Evolutionary conservation across 1,140 invertebrate genomes (phyloP).

Genomic region (Liolophura sinensis): DNA sequence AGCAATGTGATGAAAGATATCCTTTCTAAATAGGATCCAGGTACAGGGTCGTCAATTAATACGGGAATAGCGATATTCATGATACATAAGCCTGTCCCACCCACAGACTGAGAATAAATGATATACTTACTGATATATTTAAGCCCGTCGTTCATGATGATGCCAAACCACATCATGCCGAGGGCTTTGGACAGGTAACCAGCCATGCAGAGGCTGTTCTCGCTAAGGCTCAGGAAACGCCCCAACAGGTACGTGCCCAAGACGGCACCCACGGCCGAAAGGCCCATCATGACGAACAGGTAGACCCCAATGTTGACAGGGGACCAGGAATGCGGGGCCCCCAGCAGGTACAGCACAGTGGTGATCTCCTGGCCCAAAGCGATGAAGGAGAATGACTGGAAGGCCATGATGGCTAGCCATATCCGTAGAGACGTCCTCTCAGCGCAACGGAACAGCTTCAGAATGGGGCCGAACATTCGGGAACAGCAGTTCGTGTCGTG

Average conservation of each 20-base stretch:
- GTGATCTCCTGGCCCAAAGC: constrained; percentile 51
- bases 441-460: constrained; percentile 43
- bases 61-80: too few relatives aligned
- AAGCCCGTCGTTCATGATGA: constrained; percentile 26
- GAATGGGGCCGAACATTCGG: constrained; percentile 44
- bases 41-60: too few relatives aligned
- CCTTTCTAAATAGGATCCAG: too few relatives aligned
- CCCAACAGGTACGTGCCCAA: constrained; percentile 39
- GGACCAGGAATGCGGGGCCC: constrained; percentile 29
- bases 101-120: too few relatives aligned
- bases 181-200: constrained; percentile 50
- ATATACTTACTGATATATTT: too few relatives aligned
- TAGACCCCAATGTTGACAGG: constrained; percentile 47
- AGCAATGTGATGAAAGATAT: too few relatives aligned
- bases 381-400: constrained; percentile 49
- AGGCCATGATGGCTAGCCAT: constrained; percentile 49
- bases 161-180: constrained; percentile 51
- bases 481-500: constrained; percentile 40
- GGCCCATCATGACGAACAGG: constrained; percentile 45
- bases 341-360: constrained; percentile 43
- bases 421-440: constrained; percentile 41
- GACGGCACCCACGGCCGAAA: constrained; percentile 42
- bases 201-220: constrained; percentile 42
- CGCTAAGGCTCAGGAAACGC: constrained; percentile 31
- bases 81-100: too few relatives aligned